These are phyloP conservation scores for Idaea straminata DNA, from an alignment of 2,888 invertebrate genomes.

Conservation along the genomic window DNA sequence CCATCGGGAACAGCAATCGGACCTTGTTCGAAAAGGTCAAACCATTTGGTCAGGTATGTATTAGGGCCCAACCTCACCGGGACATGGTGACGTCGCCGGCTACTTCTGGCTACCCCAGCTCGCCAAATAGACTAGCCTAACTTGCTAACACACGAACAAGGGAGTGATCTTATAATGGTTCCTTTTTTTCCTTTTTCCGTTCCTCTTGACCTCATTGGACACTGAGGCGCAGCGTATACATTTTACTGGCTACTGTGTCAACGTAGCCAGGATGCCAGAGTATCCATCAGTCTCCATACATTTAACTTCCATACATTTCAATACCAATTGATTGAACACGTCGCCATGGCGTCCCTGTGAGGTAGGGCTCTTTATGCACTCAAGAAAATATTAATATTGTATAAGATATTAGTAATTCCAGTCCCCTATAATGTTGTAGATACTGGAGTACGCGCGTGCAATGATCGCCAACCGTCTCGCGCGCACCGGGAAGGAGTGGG, in stretches of 20 bases:
- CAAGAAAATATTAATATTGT: not conserved
- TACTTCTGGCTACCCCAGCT: too few species aligned
- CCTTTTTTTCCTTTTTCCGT: too few species aligned
- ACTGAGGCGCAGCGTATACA: too few species aligned
- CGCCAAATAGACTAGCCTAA: too few species aligned
- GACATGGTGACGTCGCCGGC: not conserved
- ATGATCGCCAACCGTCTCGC: slow-evolving; percentile 85
- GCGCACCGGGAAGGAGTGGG: slow-evolving; percentile 80
- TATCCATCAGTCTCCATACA: not conserved
- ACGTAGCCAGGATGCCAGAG: not conserved
- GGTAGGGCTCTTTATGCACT: too few species aligned
- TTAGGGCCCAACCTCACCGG: not conserved
- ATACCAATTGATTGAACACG: too few species aligned
- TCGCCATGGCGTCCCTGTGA: too few species aligned
- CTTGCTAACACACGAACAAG: too few species aligned
- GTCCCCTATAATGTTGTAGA: slow-evolving; percentile 30
- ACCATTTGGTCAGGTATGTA: slow-evolving; percentile 66
- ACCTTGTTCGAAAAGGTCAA: slow-evolving; percentile 77
- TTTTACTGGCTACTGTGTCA: not conserved
- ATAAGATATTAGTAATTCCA: not conserved
- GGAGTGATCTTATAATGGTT: too few species aligned
- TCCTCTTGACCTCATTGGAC: too few species aligned
- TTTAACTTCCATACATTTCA: too few species aligned
- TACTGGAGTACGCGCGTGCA: slow-evolving; percentile 81
- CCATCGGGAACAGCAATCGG: slow-evolving; percentile 83